A percentile compares a stretch with the other conserved stretches of the same genome.
These are phyloP conservation scores for Camelus bactrianus DNA, from an alignment of 2,113 vertebrate genomes.

Conservation along the genomic window DNA sequence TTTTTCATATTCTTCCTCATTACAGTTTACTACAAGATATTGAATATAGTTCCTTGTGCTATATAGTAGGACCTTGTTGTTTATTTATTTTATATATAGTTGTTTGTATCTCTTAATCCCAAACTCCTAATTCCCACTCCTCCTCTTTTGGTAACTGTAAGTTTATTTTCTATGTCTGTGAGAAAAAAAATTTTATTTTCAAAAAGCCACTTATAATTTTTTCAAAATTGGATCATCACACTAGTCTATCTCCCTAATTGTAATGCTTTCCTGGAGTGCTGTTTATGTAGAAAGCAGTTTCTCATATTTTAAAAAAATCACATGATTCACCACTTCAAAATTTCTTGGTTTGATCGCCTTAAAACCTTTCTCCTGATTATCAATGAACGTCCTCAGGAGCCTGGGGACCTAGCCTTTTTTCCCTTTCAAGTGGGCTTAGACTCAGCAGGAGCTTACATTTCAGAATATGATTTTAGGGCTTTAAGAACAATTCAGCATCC, in stretches of 20 bases:
- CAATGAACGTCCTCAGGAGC: not conserved
- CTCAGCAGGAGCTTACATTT: slow-evolving; percentile 60
- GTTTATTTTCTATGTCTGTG: no score
- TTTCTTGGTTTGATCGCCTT: not conserved
- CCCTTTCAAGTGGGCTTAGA: slow-evolving; percentile 57
- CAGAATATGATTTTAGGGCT: slow-evolving; percentile 63
- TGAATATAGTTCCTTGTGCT: no score
- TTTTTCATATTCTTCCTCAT: no score
- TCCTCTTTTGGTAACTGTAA: no score
- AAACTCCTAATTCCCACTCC: no score
- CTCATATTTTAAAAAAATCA: not conserved
- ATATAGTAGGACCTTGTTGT: no score
- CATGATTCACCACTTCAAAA: not conserved
- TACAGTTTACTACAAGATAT: no score
- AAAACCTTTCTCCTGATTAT: slow-evolving; percentile 51
- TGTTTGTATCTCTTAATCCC: no score
- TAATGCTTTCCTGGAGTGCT: not conserved
- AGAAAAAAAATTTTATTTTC: not conserved
- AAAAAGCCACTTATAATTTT: slow-evolving; percentile 10
- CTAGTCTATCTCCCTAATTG: not conserved
- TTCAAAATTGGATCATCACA: not conserved
- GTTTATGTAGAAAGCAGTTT: not conserved
- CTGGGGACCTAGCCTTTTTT: slow-evolving; percentile 37
- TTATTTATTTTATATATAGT: no score
- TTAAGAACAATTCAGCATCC: slow-evolving; percentile 41